phyloP scores from a whole-genome alignment of 2,888 invertebrate genomes.

The Acanthosoma haemorrhoidale region DNA sequence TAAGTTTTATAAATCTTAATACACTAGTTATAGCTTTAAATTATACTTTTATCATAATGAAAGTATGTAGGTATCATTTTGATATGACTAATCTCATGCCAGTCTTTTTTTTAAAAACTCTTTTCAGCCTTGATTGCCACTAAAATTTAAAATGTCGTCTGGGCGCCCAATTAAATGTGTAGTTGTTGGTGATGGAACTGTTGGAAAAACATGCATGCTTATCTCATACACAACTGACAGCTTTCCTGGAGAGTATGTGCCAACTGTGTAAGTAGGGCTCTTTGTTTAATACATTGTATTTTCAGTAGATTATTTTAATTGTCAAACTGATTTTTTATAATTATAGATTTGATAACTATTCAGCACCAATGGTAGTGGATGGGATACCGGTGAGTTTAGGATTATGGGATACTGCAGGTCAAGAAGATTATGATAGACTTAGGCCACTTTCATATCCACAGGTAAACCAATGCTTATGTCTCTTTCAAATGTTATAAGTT shows the following conservation, averaged over 20 bases:
- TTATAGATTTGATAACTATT: constrained; percentile 94
- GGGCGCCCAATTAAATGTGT: constrained; percentile 89
- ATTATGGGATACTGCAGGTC: constrained; percentile 97
- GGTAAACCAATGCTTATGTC: constrained; percentile 44
- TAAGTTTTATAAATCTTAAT: neutral
- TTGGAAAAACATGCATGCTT: constrained; percentile 90
- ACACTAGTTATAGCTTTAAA: neutral
- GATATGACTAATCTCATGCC: neutral
- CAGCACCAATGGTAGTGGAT: constrained; percentile 97
- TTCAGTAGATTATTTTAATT: neutral
- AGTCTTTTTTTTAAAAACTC: neutral
- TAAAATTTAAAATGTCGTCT: constrained; percentile 69
- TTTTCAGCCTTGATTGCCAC: neutral
- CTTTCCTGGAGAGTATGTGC: constrained; percentile 92
- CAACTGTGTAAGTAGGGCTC: constrained; percentile 73
- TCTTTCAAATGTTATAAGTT: too few species aligned
- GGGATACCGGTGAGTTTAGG: constrained; percentile 94
- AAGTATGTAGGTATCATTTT: neutral
- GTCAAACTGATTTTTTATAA: constrained; percentile 7
- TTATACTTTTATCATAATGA: neutral
- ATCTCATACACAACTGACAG: constrained; percentile 89
- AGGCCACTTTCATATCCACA: constrained; percentile 94
- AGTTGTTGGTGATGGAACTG: constrained; percentile 87
- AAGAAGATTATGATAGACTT: constrained; percentile 94
- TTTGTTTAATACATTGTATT: constrained; percentile 27